A percentile compares a stretch with the other conserved stretches of the same genome.
phyloP scores from a whole-genome alignment of 2,797 vertebrate species.

The Cynodonichthys magdalenae region DNA sequence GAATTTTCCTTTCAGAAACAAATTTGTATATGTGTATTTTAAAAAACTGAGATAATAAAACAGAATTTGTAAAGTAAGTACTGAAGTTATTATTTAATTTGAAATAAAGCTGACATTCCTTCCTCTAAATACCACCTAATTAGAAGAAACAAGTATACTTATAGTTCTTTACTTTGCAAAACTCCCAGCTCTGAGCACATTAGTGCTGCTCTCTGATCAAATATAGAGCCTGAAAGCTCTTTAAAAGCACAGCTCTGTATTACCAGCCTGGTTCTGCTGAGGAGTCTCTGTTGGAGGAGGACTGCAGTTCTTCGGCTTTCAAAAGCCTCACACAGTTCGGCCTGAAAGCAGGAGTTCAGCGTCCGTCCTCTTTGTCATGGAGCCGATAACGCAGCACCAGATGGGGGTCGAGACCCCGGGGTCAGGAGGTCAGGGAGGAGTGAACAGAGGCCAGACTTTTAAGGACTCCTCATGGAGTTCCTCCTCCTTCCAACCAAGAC shows the following conservation, averaged over 20 bases:
- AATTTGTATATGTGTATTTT: neutral
- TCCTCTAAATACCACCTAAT: no score
- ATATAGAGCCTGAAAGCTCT: slow-evolving; percentile 30
- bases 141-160: no score
- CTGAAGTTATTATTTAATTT: no score
- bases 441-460: slow-evolving; percentile 66
- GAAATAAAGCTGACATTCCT: no score
- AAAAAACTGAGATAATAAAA: no score
- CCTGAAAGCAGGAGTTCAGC: slow-evolving; percentile 50
- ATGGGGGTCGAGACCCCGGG: slow-evolving; percentile 69
- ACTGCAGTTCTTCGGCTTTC: slow-evolving; percentile 61
- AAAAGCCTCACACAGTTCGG: slow-evolving; percentile 40
- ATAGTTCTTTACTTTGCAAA: no score
- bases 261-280: slow-evolving; percentile 30
- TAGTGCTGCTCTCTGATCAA: slow-evolving; percentile 47
- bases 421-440: slow-evolving; percentile 54
- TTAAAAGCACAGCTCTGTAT: slow-evolving; percentile 32
- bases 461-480: slow-evolving; percentile 72
- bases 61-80: no score
- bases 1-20: slow-evolving; percentile 16
- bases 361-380: slow-evolving; percentile 46
- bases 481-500: slow-evolving; percentile 63
- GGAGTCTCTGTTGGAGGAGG: slow-evolving; percentile 26
- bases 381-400: slow-evolving; percentile 60
- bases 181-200: slow-evolving; percentile 18